These are phyloP conservation scores for Patella vulgata DNA, from an alignment of 1,140 invertebrate genomes.

Conservation along the genomic window DNA sequence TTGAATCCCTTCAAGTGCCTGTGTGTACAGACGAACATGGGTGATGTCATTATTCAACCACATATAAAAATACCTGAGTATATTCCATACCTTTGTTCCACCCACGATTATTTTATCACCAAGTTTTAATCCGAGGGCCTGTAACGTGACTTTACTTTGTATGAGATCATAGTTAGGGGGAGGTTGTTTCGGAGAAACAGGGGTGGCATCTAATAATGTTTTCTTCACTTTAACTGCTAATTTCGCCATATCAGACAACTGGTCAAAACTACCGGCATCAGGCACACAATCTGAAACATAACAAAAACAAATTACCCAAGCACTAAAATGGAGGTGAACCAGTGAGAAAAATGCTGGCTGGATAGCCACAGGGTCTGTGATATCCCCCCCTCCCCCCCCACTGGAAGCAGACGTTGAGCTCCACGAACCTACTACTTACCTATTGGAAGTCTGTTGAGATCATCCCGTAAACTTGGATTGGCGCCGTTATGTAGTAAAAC, in stretches of 20 bases:
- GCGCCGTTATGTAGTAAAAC: conserved; percentile 69
- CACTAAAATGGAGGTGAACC: no score
- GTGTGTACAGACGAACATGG: no score
- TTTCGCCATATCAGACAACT: conserved; percentile 64
- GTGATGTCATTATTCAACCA: no score
- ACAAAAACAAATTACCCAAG: no score
- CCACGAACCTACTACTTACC: no score
- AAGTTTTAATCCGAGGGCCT: conserved; percentile 68
- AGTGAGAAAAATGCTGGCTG: no score
- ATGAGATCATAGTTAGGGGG: conserved; percentile 63
- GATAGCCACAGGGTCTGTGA: no score
- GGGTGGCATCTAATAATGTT: conserved; percentile 60
- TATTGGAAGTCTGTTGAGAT: conserved; percentile 62
- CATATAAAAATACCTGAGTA: not conserved
- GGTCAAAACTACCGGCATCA: conserved; percentile 62
- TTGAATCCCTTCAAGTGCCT: no score
- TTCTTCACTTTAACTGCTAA: conserved; percentile 59
- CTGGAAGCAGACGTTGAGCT: no score
- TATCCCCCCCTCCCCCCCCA: no score
- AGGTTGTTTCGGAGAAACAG: conserved; percentile 42
- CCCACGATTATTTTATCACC: conserved; percentile 68
- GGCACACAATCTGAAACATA: conserved; percentile 68
- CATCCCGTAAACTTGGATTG: conserved; percentile 65
- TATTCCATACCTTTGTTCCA: conserved; percentile 58
- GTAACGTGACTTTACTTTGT: conserved; percentile 69